Conservation (phyloP, 2,888 invertebrate genomes). For the Scotopteryx bipunctaria region DNA sequence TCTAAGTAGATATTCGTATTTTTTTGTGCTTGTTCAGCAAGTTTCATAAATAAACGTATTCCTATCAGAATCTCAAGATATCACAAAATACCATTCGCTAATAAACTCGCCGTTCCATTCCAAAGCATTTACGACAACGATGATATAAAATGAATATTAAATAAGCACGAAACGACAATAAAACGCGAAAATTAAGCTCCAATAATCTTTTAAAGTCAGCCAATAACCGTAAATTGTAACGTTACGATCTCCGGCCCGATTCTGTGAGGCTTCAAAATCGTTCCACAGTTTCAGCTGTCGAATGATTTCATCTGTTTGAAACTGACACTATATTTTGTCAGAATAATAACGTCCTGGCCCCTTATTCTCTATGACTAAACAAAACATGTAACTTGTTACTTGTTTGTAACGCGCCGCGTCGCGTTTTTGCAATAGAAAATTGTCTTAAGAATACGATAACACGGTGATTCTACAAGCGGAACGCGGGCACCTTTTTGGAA, state of each 20-base stretch:
- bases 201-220: slow-evolving; percentile 61
- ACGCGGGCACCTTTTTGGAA: no score
- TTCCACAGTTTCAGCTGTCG: no score
- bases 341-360: no score
- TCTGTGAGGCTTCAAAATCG: slow-evolving; percentile 43
- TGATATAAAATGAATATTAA: slow-evolving; percentile 50
- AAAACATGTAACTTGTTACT: no score
- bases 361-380: no score
- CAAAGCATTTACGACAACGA: slow-evolving; percentile 50
- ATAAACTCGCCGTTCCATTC: slow-evolving; percentile 41
- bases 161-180: slow-evolving; percentile 65
- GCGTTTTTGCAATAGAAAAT: no score
- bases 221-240: slow-evolving; percentile 67
- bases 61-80: slow-evolving; percentile 1
- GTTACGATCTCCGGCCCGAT: slow-evolving; percentile 54
- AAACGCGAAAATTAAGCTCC: slow-evolving; percentile 65
- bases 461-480: no score
- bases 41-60: not conserved
- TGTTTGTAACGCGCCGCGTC: no score
- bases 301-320: no score
- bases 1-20: no score
- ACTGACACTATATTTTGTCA: no score
- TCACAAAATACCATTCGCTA: slow-evolving; percentile 5
- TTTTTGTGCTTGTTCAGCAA: not conserved
- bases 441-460: no score